Conservation (phyloP, 1,140 invertebrate genomes). For the Pseudomyrmex flavicornis region DNA sequence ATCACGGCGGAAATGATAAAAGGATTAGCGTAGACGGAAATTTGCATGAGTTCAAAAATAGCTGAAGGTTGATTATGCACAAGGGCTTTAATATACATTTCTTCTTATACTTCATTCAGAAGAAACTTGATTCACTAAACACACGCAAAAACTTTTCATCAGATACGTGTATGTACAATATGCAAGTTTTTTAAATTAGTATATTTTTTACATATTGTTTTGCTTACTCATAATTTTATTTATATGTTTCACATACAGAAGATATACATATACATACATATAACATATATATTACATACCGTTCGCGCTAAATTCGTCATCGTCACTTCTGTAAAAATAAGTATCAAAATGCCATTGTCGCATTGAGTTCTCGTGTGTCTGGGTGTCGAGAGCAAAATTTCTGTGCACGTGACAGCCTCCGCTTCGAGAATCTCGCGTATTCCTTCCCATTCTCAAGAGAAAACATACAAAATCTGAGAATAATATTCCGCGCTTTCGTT, state of each 20-base stretch:
- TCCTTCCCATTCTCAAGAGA: not conserved
- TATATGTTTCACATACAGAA: no score
- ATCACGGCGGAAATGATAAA: slow-evolving; percentile 22
- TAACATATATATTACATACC: not conserved
- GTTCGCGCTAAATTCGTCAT: not conserved
- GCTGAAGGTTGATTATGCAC: slow-evolving; percentile 9
- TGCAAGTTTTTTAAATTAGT: not conserved
- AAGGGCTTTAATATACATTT: slow-evolving; percentile 5
- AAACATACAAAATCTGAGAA: slow-evolving; percentile 50
- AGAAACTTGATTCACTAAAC: no score
- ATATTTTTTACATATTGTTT: not conserved
- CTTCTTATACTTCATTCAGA: no score
- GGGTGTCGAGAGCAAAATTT: not conserved
- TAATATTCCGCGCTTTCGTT: slow-evolving; percentile 31
- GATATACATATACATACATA: no score
- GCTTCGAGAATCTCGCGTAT: slow-evolving; percentile 12
- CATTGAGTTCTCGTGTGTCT: not conserved
- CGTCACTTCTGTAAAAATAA: not conserved
- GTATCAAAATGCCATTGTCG: not conserved
- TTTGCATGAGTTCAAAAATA: slow-evolving; percentile 37
- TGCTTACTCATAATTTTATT: slow-evolving; percentile 6
- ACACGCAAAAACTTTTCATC: no score
- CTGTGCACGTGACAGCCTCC: not conserved
- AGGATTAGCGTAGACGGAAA: slow-evolving; percentile 19
- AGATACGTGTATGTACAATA: not conserved